Conservation (phyloP, 2,113 vertebrate species). For the Coptodon bakossiorum region DNA sequence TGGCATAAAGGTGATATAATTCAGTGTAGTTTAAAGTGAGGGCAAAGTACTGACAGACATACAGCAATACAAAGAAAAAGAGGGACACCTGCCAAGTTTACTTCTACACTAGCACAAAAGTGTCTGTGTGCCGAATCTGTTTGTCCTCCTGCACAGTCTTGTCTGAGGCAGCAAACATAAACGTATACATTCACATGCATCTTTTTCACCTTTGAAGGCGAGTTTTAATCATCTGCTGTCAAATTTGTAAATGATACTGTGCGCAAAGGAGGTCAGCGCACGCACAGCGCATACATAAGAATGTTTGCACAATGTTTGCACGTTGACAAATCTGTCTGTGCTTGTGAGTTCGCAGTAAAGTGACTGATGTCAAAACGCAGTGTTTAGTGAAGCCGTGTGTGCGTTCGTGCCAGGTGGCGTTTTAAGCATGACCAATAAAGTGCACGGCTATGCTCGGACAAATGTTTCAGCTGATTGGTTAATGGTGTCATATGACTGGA, state of each 20-base stretch:
- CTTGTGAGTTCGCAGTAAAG: neutral
- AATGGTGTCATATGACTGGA: conserved; percentile 30
- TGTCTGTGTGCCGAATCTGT: neutral
- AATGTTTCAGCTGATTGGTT: conserved; percentile 41
- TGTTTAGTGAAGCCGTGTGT: neutral
- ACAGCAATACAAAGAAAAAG: neutral
- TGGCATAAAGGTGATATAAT: neutral
- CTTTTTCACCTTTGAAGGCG: neutral
- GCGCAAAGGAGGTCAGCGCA: neutral
- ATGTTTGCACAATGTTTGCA: neutral
- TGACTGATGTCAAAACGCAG: conserved; percentile 16
- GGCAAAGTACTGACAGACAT: neutral
- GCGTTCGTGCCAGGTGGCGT: neutral
- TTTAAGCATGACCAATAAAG: conserved; percentile 22
- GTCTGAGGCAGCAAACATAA: conserved; percentile 7
- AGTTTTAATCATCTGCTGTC: conserved; percentile 19
- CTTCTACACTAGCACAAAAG: neutral
- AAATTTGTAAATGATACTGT: conserved; percentile 24
- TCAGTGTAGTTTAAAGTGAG: neutral
- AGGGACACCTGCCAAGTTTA: conserved; percentile 26
- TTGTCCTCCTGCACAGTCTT: conserved; percentile 51
- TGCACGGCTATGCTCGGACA: conserved; percentile 32
- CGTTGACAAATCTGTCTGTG: neutral
- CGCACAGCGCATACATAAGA: neutral
- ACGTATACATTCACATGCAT: neutral